phyloP scores from a whole-genome alignment of 1,140 invertebrate genomes.

The Meloidogyne chitwoodi region DNA sequence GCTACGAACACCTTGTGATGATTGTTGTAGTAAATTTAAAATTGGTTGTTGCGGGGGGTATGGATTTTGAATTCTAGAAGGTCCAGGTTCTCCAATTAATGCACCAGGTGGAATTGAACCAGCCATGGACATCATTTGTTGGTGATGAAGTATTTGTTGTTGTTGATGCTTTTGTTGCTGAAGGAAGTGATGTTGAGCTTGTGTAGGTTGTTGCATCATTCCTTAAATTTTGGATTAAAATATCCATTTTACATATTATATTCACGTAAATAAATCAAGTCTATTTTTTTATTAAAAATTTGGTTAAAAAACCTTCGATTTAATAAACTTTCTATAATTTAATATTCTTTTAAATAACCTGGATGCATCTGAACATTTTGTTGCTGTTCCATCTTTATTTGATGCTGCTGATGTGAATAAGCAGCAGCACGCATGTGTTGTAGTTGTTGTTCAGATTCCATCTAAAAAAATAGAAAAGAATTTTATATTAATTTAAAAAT shows the following conservation, averaged over 20 bases:
- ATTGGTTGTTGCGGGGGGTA: constrained; percentile 12
- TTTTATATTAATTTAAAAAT: constrained; percentile 2
- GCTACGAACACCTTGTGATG: not conserved
- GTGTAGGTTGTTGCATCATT: not conserved
- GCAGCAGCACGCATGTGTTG: not conserved
- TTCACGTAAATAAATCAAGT: too few relatives aligned
- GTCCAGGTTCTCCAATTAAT: not conserved
- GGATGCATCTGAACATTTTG: not conserved
- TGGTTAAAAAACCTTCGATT: too few relatives aligned
- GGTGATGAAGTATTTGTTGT: constrained; percentile 16
- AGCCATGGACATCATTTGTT: constrained; percentile 16
- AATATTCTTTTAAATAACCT: not conserved
- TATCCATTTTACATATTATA: too few relatives aligned
- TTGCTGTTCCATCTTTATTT: constrained; percentile 22
- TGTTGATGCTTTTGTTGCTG: constrained; percentile 27
- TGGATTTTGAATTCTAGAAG: not conserved
- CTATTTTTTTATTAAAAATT: too few relatives aligned
- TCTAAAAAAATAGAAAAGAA: constrained; percentile 3
- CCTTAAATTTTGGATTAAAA: not conserved
- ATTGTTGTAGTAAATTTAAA: constrained; percentile 31
- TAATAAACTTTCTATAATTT: too few relatives aligned
- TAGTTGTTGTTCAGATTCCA: constrained; percentile 10
- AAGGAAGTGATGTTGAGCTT: not conserved
- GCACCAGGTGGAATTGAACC: constrained; percentile 1
- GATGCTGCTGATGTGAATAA: constrained; percentile 6